Conservation (phyloP, 2,113 vertebrate genomes). For the Anguilla japonica region DNA sequence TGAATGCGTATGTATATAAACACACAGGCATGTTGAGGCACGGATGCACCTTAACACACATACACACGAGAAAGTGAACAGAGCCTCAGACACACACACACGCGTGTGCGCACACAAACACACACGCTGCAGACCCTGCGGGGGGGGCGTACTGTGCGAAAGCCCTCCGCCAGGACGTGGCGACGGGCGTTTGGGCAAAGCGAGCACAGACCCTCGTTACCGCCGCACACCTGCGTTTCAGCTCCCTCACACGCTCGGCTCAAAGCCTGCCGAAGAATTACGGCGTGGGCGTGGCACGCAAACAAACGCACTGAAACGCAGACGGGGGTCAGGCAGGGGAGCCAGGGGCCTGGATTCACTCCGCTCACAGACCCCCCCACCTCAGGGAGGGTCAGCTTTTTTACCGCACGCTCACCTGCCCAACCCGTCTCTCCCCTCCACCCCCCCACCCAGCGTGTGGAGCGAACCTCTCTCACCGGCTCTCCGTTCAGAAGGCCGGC, state of each 20-base stretch:
- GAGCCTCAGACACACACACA: neutral
- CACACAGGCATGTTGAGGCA: neutral
- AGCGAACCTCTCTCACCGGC: neutral
- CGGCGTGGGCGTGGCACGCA: neutral
- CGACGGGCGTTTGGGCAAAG: neutral
- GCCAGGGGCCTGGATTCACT: neutral
- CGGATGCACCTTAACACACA: neutral
- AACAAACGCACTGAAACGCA: neutral
- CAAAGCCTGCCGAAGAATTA: conserved; percentile 19
- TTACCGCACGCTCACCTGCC: no score
- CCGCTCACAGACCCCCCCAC: no score
- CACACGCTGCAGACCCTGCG: neutral
- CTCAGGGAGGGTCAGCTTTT: no score
- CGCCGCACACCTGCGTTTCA: neutral
- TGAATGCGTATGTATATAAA: neutral
- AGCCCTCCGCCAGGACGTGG: neutral
- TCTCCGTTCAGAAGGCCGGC: no score
- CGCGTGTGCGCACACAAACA: neutral
- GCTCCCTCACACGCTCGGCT: conserved; percentile 21
- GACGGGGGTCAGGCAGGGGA: neutral
- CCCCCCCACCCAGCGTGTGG: no score
- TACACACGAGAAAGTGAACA: neutral
- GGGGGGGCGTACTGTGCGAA: neutral
- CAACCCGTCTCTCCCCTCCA: neutral
- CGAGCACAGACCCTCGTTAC: neutral